Base-by-base conservation (phyloP, 2,888 invertebrate species). In the Leptopilina myrica region DNA sequence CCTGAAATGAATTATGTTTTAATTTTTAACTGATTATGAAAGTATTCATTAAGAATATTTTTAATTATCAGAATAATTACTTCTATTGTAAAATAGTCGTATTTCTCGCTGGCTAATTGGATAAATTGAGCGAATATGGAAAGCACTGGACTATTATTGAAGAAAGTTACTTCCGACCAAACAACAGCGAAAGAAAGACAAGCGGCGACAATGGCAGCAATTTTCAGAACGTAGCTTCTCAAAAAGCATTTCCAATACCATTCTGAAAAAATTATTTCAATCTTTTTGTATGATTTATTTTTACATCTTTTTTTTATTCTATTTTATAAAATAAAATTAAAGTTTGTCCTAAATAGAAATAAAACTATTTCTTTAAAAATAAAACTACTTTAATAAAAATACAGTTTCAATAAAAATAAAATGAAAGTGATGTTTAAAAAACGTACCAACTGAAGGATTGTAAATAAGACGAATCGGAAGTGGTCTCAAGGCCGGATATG, bases 151-250 rank as follows among this genome's bases (percentile, higher is more conserved):
- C 94, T 93, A 87, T 96, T 95, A 89, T 96, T 96, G 93, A 99
- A 99, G 93, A 99, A 99, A 1, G 99, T 98, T 88, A 99, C 95
- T 93, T 99, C 99, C 0, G 99, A 99, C 99, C 99, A 99, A n/a
- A 99, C 97, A 53, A 99, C 98, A 89, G 96, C 95, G 40, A 96
- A 92, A 0, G 99, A 98, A 92, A 99, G 94, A 64, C 95, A 92
- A 2, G 95, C 95, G 0, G 97, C 95, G 12, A 95, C 86, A 43
- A 97, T 93, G 2, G 98, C 95, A 84, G 96, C 92, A 0, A 94
- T 90, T 90, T 96, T 96, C 86, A 97, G 93, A 81, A 96, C 94
- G 88, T 97, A 97, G 75, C 95, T 95, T 87, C 95, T 95, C 26
- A 97, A 84, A 79, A 96, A 90, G 91, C 98, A 99, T 90, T 97